Evolutionary conservation across 2,888 invertebrate genomes (phyloP), one percentile per base, ranked within the genome.

Genomic region (Ichneumon xanthorius): DNA sequence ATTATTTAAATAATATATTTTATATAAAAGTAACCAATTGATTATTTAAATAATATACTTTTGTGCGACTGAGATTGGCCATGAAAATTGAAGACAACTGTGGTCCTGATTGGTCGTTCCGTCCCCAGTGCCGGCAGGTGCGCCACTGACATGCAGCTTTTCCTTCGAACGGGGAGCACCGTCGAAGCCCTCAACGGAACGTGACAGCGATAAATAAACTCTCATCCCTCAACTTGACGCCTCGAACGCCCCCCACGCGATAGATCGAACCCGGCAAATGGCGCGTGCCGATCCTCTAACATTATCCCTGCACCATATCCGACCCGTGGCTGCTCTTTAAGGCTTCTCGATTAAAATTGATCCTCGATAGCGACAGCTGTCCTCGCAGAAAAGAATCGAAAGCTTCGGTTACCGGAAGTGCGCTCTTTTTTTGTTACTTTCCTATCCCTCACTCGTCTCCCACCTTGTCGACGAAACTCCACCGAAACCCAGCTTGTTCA

Each of bases 201-300:
- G 88, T 87, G 87, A 85, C 76, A 67, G 55, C 70, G 78, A 82
- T 85, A 83, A 87, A 87, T 80, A 53, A 63, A 80, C 73, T 63
- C 79, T 65, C 80, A 77, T 77, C 80, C 81, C 80, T 72, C 70
- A 48, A 79, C 70, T 78, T 65, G 82, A 85, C 76, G 76, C 83
- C 70, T 22, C 19, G 33, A 48, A 37, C 53, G 61, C 9, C 68
- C 73, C 63, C 63, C 75, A 48, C 45, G 33, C 19, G 4, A n/a
- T 19, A 5, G 65, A 53, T 65, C 65, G 33, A 37, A 37, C 19
- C 65, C 53, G 73, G 75, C 73, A 45, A 85, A 80, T 85, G 83
- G 70, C 87, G 80, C 85, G 83, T 87, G 87, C 82, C 83, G 65
- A 80, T 80, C 71, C 68, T 68, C 76, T 48, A 30, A 22, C 26